These are phyloP conservation scores for Sparus aurata DNA, from an alignment of 2,797 vertebrate genomes.

Conservation along the genomic window DNA sequence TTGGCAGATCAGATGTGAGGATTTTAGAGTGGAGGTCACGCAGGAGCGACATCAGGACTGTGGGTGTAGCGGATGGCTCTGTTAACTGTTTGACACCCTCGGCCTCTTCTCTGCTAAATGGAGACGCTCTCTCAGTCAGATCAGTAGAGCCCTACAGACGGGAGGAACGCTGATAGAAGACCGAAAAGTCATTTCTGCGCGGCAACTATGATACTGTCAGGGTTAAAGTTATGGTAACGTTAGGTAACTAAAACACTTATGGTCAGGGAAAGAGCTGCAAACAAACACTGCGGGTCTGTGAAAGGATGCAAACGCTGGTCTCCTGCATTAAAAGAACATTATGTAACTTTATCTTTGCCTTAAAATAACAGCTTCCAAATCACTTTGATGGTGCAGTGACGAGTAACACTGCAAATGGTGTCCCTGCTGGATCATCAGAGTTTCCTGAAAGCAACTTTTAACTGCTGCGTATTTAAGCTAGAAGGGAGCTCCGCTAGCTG, in stretches of 20 bases:
- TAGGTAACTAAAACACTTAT: not conserved
- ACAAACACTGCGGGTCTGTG: too few species aligned
- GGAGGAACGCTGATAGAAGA: not conserved
- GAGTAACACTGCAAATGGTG: too few species aligned
- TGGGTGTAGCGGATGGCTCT: slow-evolving; percentile 41
- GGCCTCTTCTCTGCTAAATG: slow-evolving; percentile 20
- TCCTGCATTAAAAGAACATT: too few species aligned
- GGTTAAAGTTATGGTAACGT: not conserved
- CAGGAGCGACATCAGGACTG: slow-evolving; percentile 27
- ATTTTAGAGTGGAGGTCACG: slow-evolving; percentile 54
- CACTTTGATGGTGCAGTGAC: too few species aligned
- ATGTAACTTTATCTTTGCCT: too few species aligned
- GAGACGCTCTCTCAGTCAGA: slow-evolving; percentile 23
- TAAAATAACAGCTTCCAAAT: too few species aligned
- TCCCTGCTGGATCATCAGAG: too few species aligned
- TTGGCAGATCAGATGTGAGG: slow-evolving; percentile 42
- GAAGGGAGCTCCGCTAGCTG: too few species aligned
- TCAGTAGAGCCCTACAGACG: not conserved
- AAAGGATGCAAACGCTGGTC: too few species aligned
- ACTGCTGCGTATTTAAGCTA: too few species aligned
- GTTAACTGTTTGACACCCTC: slow-evolving; percentile 32
- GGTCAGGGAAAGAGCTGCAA: not conserved
- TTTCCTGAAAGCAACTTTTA: too few species aligned
- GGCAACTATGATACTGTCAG: not conserved
- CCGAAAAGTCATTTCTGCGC: not conserved